Base-by-base conservation (phyloP, 2,888 invertebrate species). In the Amiota communis region DNA sequence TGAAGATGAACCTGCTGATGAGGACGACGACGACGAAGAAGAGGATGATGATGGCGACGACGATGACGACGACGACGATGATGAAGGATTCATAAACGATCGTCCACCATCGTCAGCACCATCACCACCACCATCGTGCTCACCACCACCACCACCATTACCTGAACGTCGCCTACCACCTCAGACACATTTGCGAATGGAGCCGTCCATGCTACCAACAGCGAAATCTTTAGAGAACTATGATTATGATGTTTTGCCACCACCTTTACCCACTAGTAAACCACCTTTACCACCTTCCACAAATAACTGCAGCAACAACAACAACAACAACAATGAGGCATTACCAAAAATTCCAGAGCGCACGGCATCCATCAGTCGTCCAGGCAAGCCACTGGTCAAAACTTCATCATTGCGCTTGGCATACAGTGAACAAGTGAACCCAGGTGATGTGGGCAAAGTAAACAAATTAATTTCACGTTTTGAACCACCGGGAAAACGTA, bases 391-490 rank as follows among this genome's bases (percentile, higher is more conserved):
- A 8, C 75, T 89, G 70, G 88, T 89, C 1, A 89, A 89, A 75
- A 88, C 89, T 68, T 81, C 87, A 53, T 89, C 89, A 3, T 67
- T 89, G 64, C 86, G 88, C 23, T 81, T 88, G 13, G 86, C 88
- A 64, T 89, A 87, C 77, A 86, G 79, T 36, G 89, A 89, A 70
- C 89, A 88, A 72, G 85, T 89, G 61, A 87, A 86, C 72, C 87
- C 88, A 3, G 77, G 77, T 13, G 87, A 89, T 72, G 76, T 89
- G 12, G 89, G 88, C 47, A 89, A 89, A 72, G 89, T 89, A 2
- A 89, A 89, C 65, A 89, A 89, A 76, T 76, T 89, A 17, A 89
- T 89, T 64, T 87, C 88, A 0, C 86, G 86, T 2, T 89, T 89
- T 68, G 89, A 87, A 72, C 78, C 78, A 6, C 79, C 75, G 17